These are phyloP conservation scores for Drosophila fulvimacula DNA, from an alignment of 2,888 invertebrate species.

Conservation along the genomic window DNA sequence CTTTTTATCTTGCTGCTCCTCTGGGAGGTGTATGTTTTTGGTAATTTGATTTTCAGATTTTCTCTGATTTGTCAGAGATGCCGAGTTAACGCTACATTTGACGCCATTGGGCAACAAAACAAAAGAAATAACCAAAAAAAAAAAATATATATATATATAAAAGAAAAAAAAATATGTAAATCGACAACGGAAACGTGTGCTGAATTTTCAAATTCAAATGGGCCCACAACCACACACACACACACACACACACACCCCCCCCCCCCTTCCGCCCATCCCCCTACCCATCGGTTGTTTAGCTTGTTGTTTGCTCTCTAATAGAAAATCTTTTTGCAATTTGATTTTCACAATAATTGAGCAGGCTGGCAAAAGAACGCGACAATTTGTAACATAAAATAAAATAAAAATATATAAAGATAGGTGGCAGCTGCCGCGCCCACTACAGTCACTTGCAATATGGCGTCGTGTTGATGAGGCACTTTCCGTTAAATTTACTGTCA, in stretches of 20 bases:
- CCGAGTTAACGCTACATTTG: conserved; percentile 76
- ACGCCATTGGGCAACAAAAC: conserved; percentile 51
- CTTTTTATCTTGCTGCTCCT: conserved; percentile 35
- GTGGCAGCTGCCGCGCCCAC: conserved; percentile 20
- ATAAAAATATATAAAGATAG: not conserved
- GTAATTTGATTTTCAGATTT: conserved; percentile 75
- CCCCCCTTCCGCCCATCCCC: not conserved
- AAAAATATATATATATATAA: no score
- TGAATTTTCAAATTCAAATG: conserved; percentile 58
- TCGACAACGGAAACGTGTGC: conserved; percentile 58
- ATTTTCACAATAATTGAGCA: conserved; percentile 49
- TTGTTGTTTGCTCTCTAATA: conserved; percentile 68
- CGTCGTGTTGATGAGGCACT: conserved; percentile 58
- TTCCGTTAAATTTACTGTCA: conserved; percentile 72
- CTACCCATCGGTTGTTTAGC: conserved; percentile 46
- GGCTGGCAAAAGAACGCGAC: conserved; percentile 23
- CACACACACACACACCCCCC: not conserved
- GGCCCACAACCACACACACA: not conserved
- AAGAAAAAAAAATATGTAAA: conserved; percentile 12
- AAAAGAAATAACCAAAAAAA: conserved; percentile 27
- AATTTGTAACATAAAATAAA: conserved; percentile 42
- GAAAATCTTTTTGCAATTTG: conserved; percentile 64
- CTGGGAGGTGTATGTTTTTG: conserved; percentile 30
- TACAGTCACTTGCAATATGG: conserved; percentile 22
- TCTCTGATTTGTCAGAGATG: conserved; percentile 59